Evolutionary conservation across 2,888 invertebrate genomes (phyloP), one percentile per base, ranked within the genome.

Genomic region (Schrankia costaestrigalis): DNA sequence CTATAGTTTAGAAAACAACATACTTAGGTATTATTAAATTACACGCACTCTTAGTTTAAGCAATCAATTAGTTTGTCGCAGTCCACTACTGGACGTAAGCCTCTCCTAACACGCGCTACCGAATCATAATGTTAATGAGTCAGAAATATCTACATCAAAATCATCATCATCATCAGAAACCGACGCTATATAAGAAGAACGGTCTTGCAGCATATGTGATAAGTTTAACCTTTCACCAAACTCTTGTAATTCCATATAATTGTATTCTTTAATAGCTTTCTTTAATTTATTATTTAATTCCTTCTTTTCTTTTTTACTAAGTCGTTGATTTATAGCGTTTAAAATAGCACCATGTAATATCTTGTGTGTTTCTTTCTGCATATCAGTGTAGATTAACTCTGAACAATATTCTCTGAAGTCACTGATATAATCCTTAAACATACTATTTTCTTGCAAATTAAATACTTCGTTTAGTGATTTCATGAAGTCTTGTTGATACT

Each of bases 361-460:
- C 24, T 47, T 60, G 0, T 29, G 31, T 2, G 66, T 63, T 38
- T 63, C 55, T 1, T 48, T 32, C 3, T 40, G 6, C 2, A 70
- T 48, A 15, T 17, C 1, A 0, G 11, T 51, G 37, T 8, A 40
- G 37, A 8, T 46, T 49, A n/a, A n/a, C n/a, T n/a, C n/a, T n/a
- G n/a, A n/a, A 0, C 56, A 63, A 11, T 46, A 64, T 24, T 63
- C 51, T 15, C 28, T 29, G 5, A 73, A 26, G 29, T 57, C 56
- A 3, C 47, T 21, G 15, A 78, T 40, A 28, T 81, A 83, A 37
- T 80, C 71, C 0, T 60, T 50, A 13, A 83, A 80, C 1, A 41
- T 11, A 8, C 57, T 24, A 5, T 55, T 57, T 36, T 83, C 63
- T 33, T 45, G 43, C 11, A 64, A 26, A 11, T 67, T 76, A 25